A percentile compares a stretch with the other conserved stretches of the same genome.
phyloP scores from a whole-genome alignment of 2,888 invertebrate species.

The Apodemia duryi region DNA sequence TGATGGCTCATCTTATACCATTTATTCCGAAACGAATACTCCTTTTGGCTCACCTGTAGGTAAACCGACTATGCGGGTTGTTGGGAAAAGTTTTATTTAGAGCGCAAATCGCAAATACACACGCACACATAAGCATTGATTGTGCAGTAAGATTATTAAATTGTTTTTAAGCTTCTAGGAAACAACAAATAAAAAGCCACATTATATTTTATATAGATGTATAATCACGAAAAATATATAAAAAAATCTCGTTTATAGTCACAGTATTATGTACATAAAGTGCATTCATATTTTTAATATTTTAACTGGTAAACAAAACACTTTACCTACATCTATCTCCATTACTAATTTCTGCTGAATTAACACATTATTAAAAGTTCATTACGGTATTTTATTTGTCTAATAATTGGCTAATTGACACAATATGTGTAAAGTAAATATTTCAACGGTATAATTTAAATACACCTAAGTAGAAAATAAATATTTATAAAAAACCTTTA shows the following conservation, averaged over 20 bases:
- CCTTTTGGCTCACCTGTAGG: too few relatives aligned
- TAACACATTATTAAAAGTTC: not conserved
- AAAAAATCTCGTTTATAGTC: conserved; percentile 1
- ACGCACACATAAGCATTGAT: too few relatives aligned
- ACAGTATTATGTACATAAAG: not conserved
- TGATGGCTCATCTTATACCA: too few relatives aligned
- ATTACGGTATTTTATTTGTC: not conserved
- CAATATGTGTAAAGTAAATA: too few relatives aligned
- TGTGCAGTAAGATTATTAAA: too few relatives aligned
- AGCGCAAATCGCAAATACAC: too few relatives aligned
- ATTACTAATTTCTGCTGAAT: not conserved
- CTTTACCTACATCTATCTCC: not conserved
- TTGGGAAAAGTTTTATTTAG: too few relatives aligned
- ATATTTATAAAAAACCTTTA: too few relatives aligned
- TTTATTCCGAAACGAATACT: too few relatives aligned
- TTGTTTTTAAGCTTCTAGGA: not conserved
- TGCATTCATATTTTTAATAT: not conserved
- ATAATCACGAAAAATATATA: conserved; percentile 3
- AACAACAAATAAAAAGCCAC: not conserved
- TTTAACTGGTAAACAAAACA: not conserved
- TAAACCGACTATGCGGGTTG: too few relatives aligned
- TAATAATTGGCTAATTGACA: not conserved
- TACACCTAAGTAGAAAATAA: too few relatives aligned
- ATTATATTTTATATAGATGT: not conserved
- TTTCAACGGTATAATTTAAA: too few relatives aligned